phyloP scores from a whole-genome alignment of 2,113 vertebrate genomes.

The Hirundichthys speculiger region DNA sequence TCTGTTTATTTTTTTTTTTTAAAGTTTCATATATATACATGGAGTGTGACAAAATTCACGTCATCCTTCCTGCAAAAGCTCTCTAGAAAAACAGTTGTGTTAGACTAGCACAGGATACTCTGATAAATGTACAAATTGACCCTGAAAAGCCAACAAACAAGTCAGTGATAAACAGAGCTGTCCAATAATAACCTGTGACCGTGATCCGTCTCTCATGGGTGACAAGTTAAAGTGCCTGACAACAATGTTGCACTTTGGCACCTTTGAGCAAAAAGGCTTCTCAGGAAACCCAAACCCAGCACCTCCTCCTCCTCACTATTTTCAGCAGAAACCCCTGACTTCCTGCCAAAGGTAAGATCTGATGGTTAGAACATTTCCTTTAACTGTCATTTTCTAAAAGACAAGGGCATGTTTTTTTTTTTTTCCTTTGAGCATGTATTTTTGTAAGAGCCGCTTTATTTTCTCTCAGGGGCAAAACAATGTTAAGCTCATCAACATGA shows the following conservation, averaged over 20 bases:
- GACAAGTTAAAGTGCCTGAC: no score
- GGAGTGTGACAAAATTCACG: not conserved
- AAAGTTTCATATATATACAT: not conserved
- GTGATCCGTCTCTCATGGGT: slow-evolving; percentile 1
- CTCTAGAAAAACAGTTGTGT: no score
- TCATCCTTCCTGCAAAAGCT: not conserved
- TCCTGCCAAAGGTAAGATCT: slow-evolving; percentile 12
- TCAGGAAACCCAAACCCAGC: slow-evolving; percentile 22
- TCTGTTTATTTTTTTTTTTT: not conserved
- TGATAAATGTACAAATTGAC: slow-evolving; percentile 11
- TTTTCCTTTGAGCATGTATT: no score
- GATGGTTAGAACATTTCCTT: not conserved
- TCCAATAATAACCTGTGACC: not conserved
- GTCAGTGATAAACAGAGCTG: not conserved
- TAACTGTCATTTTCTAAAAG: not conserved
- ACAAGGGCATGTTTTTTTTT: not conserved
- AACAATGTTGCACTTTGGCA: no score
- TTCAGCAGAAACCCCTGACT: slow-evolving; percentile 4
- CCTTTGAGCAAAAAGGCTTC: not conserved
- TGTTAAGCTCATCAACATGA: not conserved
- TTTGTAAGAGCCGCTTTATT: no score
- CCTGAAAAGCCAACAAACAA: slow-evolving; percentile 25
- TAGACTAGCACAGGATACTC: no score
- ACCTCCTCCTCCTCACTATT: not conserved
- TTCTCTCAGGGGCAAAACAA: not conserved